Conservation (phyloP, 1,140 invertebrate genomes). For the Eumaeus atala region DNA sequence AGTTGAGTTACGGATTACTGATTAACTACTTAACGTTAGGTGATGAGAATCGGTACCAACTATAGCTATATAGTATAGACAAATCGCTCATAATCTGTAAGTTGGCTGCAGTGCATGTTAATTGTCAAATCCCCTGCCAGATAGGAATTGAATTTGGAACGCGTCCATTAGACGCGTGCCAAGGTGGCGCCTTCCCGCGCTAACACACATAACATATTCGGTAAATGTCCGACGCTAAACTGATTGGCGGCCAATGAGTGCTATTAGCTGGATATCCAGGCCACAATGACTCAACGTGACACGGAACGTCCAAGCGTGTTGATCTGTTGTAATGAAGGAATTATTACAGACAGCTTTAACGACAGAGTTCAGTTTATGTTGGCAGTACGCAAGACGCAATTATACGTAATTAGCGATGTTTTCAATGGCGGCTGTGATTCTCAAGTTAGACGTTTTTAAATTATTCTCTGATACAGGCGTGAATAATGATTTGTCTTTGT, state of each 20-base stretch:
- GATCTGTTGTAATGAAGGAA: slow-evolving; percentile 24
- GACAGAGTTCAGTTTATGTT: slow-evolving; percentile 26
- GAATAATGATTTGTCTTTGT: too few relatives aligned
- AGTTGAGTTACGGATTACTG: background rate
- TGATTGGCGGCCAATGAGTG: slow-evolving; percentile 59
- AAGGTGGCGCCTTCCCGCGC: slow-evolving; percentile 35
- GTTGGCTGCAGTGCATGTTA: slow-evolving; percentile 1
- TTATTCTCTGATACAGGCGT: background rate
- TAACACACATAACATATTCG: slow-evolving; percentile 33
- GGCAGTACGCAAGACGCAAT: slow-evolving; percentile 14
- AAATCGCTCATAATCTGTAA: too few relatives aligned
- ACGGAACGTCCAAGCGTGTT: slow-evolving; percentile 30
- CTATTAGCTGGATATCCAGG: slow-evolving; percentile 54
- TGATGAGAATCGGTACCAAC: background rate
- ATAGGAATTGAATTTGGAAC: slow-evolving; percentile 29
- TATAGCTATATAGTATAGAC: too few relatives aligned
- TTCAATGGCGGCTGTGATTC: slow-evolving; percentile 3
- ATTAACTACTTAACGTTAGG: background rate
- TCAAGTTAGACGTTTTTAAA: background rate
- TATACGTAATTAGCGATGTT: slow-evolving; percentile 9
- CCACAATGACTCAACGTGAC: slow-evolving; percentile 48
- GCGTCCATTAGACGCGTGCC: slow-evolving; percentile 41
- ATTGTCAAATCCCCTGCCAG: slow-evolving; percentile 22
- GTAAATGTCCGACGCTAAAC: slow-evolving; percentile 52
- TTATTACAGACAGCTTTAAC: slow-evolving; percentile 16